These are phyloP conservation scores for Spea multiplicata DNA, from an alignment of 2,113 vertebrate species.

Conservation along the genomic window DNA sequence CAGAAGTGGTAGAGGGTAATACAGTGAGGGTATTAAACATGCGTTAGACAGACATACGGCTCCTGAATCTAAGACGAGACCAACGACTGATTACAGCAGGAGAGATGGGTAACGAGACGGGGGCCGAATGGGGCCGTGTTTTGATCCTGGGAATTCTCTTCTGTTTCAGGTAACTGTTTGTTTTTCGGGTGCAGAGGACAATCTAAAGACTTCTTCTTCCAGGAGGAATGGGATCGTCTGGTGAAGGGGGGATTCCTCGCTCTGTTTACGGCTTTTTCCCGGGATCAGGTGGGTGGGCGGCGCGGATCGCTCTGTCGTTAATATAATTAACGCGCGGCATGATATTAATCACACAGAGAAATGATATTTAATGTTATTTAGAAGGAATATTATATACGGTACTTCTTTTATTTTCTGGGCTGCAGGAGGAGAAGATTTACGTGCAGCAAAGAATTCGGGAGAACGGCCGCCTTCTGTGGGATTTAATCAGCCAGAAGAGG, in stretches of 20 bases:
- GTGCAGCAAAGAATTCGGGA: slow-evolving; percentile 86
- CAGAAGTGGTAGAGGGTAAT: too few relatives aligned
- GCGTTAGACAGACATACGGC: too few relatives aligned
- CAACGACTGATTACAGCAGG: too few relatives aligned
- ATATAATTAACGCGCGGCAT: too few relatives aligned
- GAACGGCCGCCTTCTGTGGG: slow-evolving; percentile 74
- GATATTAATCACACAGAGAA: too few relatives aligned
- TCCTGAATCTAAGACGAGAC: too few relatives aligned
- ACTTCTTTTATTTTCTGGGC: background rate
- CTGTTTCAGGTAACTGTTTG: slow-evolving; percentile 73
- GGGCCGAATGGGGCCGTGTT: too few relatives aligned
- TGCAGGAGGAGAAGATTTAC: slow-evolving; percentile 86
- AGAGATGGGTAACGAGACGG: too few relatives aligned
- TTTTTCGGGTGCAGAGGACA: slow-evolving; percentile 88
- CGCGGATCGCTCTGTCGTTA: too few relatives aligned
- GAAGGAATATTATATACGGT: too few relatives aligned
- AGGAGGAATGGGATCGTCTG: slow-evolving; percentile 80
- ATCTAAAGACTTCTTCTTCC: slow-evolving; percentile 85
- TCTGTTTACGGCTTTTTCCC: slow-evolving; percentile 87
- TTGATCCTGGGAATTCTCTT: background rate
- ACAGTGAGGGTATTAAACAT: too few relatives aligned
- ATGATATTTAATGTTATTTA: too few relatives aligned
- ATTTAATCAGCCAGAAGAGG: slow-evolving; percentile 65
- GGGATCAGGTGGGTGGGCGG: slow-evolving; percentile 80
- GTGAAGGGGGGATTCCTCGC: slow-evolving; percentile 64